Evolutionary conservation across 2,888 invertebrate species (phyloP).

Genomic region (Disparrhopalites patrizii): DNA sequence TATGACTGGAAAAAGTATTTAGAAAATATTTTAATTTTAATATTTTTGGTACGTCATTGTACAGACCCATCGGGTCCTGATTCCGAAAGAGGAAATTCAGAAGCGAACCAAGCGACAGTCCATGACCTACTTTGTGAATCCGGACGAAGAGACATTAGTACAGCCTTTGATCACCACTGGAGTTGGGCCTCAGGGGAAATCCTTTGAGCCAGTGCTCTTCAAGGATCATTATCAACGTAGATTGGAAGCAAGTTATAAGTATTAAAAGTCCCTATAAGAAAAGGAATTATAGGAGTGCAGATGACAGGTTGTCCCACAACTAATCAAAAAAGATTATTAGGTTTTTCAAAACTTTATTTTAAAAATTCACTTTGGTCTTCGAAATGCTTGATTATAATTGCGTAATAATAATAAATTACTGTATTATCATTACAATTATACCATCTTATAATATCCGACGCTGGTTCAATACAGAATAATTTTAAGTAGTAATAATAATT

Average conservation of each 20-base stretch:
- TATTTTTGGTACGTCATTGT: neutral
- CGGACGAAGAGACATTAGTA: constrained; percentile 47
- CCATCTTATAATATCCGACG: no score
- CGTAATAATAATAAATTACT: no score
- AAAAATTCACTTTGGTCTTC: no score
- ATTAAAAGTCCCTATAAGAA: no score
- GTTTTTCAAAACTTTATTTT: no score
- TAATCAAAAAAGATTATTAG: no score
- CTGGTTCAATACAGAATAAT: no score
- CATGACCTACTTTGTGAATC: constrained; percentile 49
- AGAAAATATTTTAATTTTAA: neutral
- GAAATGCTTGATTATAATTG: no score
- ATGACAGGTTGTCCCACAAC: no score
- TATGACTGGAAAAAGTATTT: neutral
- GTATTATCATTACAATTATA: no score
- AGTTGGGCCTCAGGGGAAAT: constrained; percentile 1
- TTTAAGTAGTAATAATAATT: no score
- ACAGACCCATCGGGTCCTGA: constrained; percentile 49
- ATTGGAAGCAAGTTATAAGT: constrained; percentile 22
- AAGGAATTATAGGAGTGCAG: no score
- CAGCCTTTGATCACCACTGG: constrained; percentile 34
- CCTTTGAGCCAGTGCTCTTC: constrained; percentile 17
- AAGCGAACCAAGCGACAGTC: constrained; percentile 44
- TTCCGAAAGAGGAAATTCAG: constrained; percentile 46
- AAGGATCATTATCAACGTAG: constrained; percentile 30